Base-by-base conservation (phyloP, 2,888 invertebrate genomes). In the Polydrusus tereticollis region DNA sequence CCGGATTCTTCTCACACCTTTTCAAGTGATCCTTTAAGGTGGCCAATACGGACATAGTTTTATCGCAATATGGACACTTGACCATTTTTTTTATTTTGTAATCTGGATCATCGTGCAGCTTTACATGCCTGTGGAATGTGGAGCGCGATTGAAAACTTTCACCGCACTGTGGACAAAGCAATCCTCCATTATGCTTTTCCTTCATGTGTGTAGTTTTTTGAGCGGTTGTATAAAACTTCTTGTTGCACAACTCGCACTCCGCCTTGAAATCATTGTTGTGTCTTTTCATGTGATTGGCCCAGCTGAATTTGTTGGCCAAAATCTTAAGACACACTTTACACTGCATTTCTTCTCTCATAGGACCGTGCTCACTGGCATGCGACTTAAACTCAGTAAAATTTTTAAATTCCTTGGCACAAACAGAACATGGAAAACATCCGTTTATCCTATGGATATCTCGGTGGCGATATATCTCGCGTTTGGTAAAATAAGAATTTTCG, bases 151-250 rank as follows among this genome's bases (percentile, higher is more conserved):
- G 16, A 16, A 16, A 43, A 8, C 7, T 16, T 43, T 43, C 14
- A 5, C 43, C 43, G 14, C 43, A 43, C 18, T 43, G 18, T 14
- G 43, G 8, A 36, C 68, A 68, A 23, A 4, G 18, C 6, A 43
- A 18, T 7, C 43, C 43, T 7, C n/a, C n/a, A n/a, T 14, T 14
- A 43, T 43, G 18, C 6, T 43, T n/a, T 43, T 16, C 18, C 1
- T 75, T 76, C n/a, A 74, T 72, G 36, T 78, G 78, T 7, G 88
- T 87, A 76, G 86, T 86, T 55, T 86, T 33, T 0, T 71, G 73
- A 2, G 72, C 72, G 41, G 72, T 73, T n/a, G 74, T 75, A 2
- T 67, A 36, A 36, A 72, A 72, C 16, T 68, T 72, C 12, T 43
- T 58, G 7, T 75, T 76, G 64, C 82, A 82, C 14, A 75, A 23